phyloP scores from a whole-genome alignment of 1,140 invertebrate genomes.

The Drosophila bocqueti region DNA sequence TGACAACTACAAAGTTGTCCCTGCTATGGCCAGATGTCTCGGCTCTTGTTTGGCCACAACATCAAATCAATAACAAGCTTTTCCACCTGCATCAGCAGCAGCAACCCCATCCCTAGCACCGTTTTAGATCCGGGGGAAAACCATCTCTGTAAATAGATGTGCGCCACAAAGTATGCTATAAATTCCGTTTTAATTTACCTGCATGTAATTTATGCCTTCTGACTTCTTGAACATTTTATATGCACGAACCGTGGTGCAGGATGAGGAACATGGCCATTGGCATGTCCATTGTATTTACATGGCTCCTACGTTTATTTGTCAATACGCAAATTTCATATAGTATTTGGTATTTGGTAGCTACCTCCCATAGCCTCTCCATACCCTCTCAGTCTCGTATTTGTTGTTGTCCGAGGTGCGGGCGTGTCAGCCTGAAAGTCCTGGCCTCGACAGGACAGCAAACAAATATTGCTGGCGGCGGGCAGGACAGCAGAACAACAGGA shows the following conservation, averaged over 20 bases:
- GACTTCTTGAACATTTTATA: slow-evolving; percentile 77
- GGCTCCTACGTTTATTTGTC: slow-evolving; percentile 80
- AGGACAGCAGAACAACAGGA: slow-evolving; percentile 51
- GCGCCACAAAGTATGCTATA: slow-evolving; percentile 82
- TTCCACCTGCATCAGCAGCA: slow-evolving; percentile 19
- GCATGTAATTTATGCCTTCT: slow-evolving; percentile 82
- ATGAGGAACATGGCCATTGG: slow-evolving; percentile 69
- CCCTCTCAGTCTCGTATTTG: background rate
- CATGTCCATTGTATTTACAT: slow-evolving; percentile 82
- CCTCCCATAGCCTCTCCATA: background rate
- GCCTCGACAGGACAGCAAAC: slow-evolving; percentile 70
- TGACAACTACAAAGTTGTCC: slow-evolving; percentile 49
- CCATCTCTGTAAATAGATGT: slow-evolving; percentile 66
- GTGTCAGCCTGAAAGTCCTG: slow-evolving; percentile 57
- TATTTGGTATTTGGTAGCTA: slow-evolving; percentile 62
- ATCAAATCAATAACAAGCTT: slow-evolving; percentile 50
- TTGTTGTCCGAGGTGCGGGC: slow-evolving; percentile 12
- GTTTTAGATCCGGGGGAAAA: slow-evolving; percentile 6
- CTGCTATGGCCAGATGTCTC: slow-evolving; percentile 45
- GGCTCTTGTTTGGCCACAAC: slow-evolving; percentile 36
- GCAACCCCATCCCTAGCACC: background rate
- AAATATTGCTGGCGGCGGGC: slow-evolving; percentile 73
- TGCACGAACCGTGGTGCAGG: slow-evolving; percentile 9
- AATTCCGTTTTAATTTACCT: slow-evolving; percentile 83
- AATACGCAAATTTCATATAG: slow-evolving; percentile 83